Evolutionary conservation across 53 echinoderm and acorn worm genomes (phyloP).

Genomic region (Crossaster papposus): DNA sequence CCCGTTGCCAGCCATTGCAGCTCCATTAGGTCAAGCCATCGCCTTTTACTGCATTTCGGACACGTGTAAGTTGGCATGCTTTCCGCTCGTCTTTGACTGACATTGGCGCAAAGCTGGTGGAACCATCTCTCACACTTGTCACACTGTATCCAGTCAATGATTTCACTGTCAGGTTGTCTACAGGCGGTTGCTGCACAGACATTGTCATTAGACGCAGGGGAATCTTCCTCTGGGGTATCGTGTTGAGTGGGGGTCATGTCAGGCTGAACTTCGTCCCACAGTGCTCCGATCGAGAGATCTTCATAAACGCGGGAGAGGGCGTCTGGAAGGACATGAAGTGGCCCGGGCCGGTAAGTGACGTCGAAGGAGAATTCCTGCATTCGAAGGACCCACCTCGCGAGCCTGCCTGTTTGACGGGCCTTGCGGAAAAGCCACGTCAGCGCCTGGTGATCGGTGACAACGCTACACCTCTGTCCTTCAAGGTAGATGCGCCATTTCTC

Average conservation of each 20-base stretch:
- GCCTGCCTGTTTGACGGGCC: conserved; percentile 45
- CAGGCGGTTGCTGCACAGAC: no score
- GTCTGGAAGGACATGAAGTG: not conserved
- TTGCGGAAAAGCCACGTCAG: conserved; percentile 61
- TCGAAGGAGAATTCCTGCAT: conserved; percentile 55
- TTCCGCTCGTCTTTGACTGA: not conserved
- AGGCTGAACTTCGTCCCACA: no score
- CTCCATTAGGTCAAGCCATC: not conserved
- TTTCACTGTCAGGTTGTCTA: not conserved
- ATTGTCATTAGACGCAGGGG: no score
- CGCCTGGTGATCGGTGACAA: conserved; percentile 60
- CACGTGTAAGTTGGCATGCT: not conserved
- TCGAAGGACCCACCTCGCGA: conserved; percentile 58
- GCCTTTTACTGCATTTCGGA: not conserved
- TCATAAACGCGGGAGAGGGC: no score
- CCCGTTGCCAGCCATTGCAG: not conserved
- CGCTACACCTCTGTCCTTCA: conserved; percentile 1
- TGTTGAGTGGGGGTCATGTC: no score
- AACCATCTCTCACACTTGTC: no score
- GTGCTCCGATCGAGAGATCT: no score
- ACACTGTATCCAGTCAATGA: no score
- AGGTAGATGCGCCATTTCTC: conserved; percentile 46
- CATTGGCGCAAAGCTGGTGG: not conserved
- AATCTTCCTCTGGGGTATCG: no score
- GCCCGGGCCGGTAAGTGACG: no score